Base-by-base conservation (phyloP, 2,888 invertebrate genomes). In the Lasioglossum leucozonium region DNA sequence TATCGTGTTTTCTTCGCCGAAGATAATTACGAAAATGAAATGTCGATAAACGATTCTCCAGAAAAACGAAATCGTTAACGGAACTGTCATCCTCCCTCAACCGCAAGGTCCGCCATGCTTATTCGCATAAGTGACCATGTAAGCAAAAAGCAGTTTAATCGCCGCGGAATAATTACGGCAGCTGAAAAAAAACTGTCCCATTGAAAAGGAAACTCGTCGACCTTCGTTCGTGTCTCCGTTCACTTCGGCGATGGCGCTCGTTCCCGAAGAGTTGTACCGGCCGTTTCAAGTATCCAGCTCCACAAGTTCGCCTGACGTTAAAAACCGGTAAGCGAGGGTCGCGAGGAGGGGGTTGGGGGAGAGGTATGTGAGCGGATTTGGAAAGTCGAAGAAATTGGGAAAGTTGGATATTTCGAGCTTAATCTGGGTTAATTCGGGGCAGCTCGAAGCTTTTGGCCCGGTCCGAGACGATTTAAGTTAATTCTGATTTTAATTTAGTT, bases 331-430 rank as follows among this genome's bases (percentile, higher is more conserved):
- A 47, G 10, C n/a, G n/a, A n/a, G n/a, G n/a, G 58, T 4, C 4
- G n/a, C 11, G 34, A 42, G 8, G 44, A n/a, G n/a, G 5, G 30
- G 10, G 4, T 1, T 34, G 3, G 34, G 34, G 26, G 11, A n/a
- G 44, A 18, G 22, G 16, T 16, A 78, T 26, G 26, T 11, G 67
- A 74, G 37, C 18, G 34, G 51, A 26, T 71, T 51, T 18, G 44
- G 37, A 47, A 58, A 74, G 42, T 81, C 72, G 72, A 51, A 80
- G 81, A 67, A 72, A 72, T 30, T 65, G 34, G 42, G 13, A 22
- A 80, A 81, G 37, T 55, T 72, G 42, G 80, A 80, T 72, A 81
- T 80, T 81, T 37, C 62, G n/a, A n/a, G 40, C 58, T 73, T 81
- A 81, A 82, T 74, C 69, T 71, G n/a, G 44, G 69, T 71, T 82